A percentile compares a stretch with the other conserved stretches of the same genome.
phyloP scores from a whole-genome alignment of 2,113 vertebrate genomes.

The Genyomyrus donnyi region DNA sequence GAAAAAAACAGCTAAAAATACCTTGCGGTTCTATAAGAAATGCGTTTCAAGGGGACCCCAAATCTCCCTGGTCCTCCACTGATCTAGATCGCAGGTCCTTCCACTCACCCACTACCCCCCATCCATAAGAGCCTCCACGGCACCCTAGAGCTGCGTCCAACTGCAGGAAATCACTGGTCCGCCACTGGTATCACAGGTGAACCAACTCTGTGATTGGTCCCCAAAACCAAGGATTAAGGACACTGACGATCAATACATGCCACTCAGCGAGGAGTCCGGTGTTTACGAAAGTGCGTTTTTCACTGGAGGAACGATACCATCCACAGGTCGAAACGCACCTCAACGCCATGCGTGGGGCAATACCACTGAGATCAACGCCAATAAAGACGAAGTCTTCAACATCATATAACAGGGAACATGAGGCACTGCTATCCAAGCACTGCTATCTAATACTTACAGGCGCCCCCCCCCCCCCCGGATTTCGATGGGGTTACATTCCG shows the following conservation, averaged over 20 bases:
- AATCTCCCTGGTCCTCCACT: not conserved
- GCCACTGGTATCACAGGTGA: not conserved
- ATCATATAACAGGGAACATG: not conserved
- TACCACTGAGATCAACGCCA: not conserved
- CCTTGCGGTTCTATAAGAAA: constrained; percentile 28
- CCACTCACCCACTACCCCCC: not conserved
- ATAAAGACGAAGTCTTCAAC: not conserved
- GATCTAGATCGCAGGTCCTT: constrained; percentile 24
- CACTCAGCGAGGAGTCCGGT: not conserved
- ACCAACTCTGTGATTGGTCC: not conserved
- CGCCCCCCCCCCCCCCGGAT: too few relatives aligned
- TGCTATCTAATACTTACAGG: not conserved
- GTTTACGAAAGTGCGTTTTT: not conserved
- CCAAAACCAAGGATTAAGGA: not conserved
- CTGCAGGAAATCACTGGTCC: not conserved
- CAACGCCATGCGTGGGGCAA: not conserved
- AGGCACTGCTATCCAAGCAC: not conserved
- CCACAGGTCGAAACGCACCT: not conserved
- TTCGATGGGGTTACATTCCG: too few relatives aligned
- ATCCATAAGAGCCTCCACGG: not conserved
- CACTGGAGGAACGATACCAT: not conserved
- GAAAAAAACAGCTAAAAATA: constrained; percentile 41
- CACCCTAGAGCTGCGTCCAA: not conserved
- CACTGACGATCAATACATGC: not conserved
- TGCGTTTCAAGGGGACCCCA: not conserved